Base-by-base conservation (phyloP, 2,113 vertebrate species). In the Chloropsis cyanopogon region DNA sequence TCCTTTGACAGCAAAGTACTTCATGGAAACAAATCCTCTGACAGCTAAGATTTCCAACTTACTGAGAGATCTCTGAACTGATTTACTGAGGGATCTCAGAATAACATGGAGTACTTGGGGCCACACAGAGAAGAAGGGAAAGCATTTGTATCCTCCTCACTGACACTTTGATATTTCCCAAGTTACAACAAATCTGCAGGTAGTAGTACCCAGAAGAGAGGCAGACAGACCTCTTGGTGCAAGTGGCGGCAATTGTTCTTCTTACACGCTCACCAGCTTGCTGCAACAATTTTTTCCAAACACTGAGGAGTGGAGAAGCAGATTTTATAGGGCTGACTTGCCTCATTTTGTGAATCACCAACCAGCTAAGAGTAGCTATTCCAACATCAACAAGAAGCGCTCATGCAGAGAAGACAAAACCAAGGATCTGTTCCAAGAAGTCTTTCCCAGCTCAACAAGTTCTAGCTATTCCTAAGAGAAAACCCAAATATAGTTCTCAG, bases 391-490 rank as follows among this genome's bases (percentile, higher is more conserved):
- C 92, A 96, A 46, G 72, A 91, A 41, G 72, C 3, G 4, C 46
- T 93, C 80, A 71, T n/a, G 82, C 64, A 86, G 88, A 88, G 93
- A 93, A 96, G 93, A 96, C 93, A 97, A 96, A 97, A 95, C 86
- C 88, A 79, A 93, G 72, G 44, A 93, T 84, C 80, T 83, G 80
- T 79, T 96, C 96, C 95, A 96, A 92, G 44, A 86, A 94, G 93
- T 71, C 95, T 94, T 97, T 97, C 94, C 93, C 95, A 97, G 95
- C 90, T 96, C 93, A 47, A 94, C 92, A 92, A 96, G 80, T 92
- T 94, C 90, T 84, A 95, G 72, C n/a, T 96, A 86, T 84, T 96
- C 93, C 95, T 94, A 75, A 93, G 94, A 76, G 94, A 95, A 94
- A 90, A 90, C 49, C 46, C 92, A 29, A 84, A 95, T 95, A 96